Percentiles rank a stretch among this genome's conserved stretches.
Conservation (phyloP, 2,888 invertebrate genomes). For the Trissolcus brochymenae region DNA sequence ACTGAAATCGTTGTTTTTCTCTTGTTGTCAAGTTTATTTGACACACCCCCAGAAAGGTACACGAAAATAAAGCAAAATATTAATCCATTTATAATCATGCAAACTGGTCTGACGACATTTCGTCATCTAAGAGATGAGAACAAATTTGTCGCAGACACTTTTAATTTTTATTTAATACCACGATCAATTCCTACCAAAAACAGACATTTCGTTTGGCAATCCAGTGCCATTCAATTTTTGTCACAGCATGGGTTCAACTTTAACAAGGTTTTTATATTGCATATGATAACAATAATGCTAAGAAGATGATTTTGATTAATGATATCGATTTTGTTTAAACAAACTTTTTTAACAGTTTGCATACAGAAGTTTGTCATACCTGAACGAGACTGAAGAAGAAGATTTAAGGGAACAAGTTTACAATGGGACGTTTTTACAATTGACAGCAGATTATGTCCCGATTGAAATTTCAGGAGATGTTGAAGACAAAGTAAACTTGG, state of each 20-base stretch:
- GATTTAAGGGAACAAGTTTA: constrained; percentile 73
- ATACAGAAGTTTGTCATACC: constrained; percentile 83
- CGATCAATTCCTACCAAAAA: constrained; percentile 81
- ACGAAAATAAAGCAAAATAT: constrained; percentile 77
- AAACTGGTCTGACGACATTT: constrained; percentile 84
- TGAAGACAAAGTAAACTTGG: constrained; percentile 67
- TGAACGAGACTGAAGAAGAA: constrained; percentile 79
- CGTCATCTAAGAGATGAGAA: constrained; percentile 79
- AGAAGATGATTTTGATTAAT: not conserved
- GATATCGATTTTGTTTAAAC: constrained; percentile 16
- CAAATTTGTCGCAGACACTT: constrained; percentile 80
- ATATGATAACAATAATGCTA: not conserved
- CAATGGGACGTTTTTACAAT: constrained; percentile 66
- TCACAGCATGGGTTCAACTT: constrained; percentile 83
- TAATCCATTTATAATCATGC: constrained; percentile 80
- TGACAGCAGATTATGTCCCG: constrained; percentile 61
- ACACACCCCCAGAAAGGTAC: constrained; percentile 79
- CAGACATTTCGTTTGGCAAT: constrained; percentile 81
- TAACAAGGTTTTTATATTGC: constrained; percentile 81
- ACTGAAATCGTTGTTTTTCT: not conserved
- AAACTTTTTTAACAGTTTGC: constrained; percentile 78
- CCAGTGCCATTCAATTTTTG: constrained; percentile 82
- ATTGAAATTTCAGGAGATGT: constrained; percentile 68
- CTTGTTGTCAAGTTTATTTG: constrained; percentile 79
- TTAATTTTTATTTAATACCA: constrained; percentile 84